Base-by-base conservation (phyloP, 2,888 invertebrate genomes). In the Platerodrilus igneus region DNA sequence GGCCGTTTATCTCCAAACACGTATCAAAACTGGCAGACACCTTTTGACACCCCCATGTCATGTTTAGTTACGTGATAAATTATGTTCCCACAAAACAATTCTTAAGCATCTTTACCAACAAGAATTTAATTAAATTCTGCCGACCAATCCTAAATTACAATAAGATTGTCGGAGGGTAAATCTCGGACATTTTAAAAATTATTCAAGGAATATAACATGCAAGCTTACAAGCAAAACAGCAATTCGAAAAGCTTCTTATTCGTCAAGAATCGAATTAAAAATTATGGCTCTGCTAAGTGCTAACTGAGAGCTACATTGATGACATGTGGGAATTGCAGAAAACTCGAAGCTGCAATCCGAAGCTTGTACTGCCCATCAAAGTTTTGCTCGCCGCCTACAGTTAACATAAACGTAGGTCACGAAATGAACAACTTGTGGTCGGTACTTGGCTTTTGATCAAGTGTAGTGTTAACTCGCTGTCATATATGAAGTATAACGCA, bases 121-220 rank as follows among this genome's bases (percentile, higher is more conserved):
- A 55, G 56, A 54, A 39, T 52, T 51, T 60, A 59, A 62, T 62
- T 62, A 61, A 62, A 60, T 58, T 60, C 60, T 62, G 61, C 60
- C 61, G 60, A 52, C 59, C 60, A 55, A 46, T 48, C 50, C 48
- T 31, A 51, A 51, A 50, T 48, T 47, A 51, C 54, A 52, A 45
- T 41, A 21, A 41, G 16, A 17, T 28, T 30, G 42, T 43, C 37
- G 38, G 42, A 25, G 22, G 20, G 32, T 16, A 18, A 19, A 30
- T 20, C 32, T 33, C 33, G 35, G 35, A 31, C 31, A 20, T 11
- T 6, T 9, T 29, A 19, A 20, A 35, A 31, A 41, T 26, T 30
- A n/a, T 10, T 18, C 21, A 17, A 17, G 17, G 15, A n/a, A 14
- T 8, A 16, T 27, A 9, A 7, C 27, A n/a, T n/a, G n/a, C 5